These are phyloP conservation scores for Papilio aristodemus DNA, from an alignment of 1,140 invertebrate genomes.

Conservation along the genomic window DNA sequence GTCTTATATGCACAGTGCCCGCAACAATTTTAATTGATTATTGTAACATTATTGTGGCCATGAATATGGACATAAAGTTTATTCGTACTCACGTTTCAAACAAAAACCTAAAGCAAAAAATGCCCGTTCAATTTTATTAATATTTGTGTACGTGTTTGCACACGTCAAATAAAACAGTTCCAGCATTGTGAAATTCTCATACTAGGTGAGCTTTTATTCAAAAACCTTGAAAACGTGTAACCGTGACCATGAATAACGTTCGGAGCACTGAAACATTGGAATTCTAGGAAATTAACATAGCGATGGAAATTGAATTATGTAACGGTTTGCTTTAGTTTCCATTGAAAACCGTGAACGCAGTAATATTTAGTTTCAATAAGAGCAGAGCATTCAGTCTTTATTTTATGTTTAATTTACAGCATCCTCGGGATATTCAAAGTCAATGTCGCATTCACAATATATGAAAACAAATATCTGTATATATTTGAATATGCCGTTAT, in stretches of 20 bases:
- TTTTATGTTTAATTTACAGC: constrained; percentile 5
- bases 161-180: background rate
- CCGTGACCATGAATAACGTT: constrained; percentile 11
- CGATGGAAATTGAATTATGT: constrained; percentile 2
- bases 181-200: background rate
- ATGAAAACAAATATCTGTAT: background rate
- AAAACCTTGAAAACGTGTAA: constrained; percentile 16
- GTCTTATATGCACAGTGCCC: background rate
- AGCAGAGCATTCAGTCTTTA: background rate
- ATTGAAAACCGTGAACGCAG: constrained; percentile 15
- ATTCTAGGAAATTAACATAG: constrained; percentile 19
- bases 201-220: constrained; percentile 17
- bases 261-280: constrained; percentile 4
- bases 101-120: background rate
- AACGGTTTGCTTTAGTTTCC: background rate
- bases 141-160: background rate
- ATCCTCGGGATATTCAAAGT: constrained; percentile 14
- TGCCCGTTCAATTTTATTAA: background rate
- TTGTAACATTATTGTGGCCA: background rate
- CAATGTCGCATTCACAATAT: background rate
- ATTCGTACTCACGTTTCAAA: background rate
- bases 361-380: constrained; percentile 13
- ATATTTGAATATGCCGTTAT: background rate
- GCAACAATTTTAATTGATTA: background rate
- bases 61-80: background rate